Base-by-base conservation (phyloP, 2,888 invertebrate species). In the Balanococcus diminutus region DNA sequence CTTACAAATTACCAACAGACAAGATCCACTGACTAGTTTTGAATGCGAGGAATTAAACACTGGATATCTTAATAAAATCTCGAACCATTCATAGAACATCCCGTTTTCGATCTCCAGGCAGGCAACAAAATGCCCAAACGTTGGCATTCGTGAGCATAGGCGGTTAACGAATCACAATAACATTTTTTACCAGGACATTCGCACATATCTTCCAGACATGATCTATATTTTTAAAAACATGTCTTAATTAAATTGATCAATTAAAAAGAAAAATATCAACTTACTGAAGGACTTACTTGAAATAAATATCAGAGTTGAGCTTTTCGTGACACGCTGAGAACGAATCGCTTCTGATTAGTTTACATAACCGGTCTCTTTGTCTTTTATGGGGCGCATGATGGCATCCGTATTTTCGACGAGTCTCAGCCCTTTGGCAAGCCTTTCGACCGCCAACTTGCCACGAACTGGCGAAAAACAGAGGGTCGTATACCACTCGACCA, bases 381-480 rank as follows among this genome's bases (percentile, higher is more conserved):
- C 88, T 87, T 75, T 86, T 86, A 87, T 86, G 87, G 79, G 86
- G 88, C 88, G 81, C 81, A 46, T 87, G 51, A 88, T 92, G 91
- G 88, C 91, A 91, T 82, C 90, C 32, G n/a, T n/a, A 25, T 28
- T 84, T 87, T 32, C 82, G 87, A 75, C 67, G 83, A 86, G 31
- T 16, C 31, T 86, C 86, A 42, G 83, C 56, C 0, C 93, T 91
- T 1, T 93, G 92, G 89, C 96, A 95, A 3, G 94, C 93, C 86
- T 93, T 93, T 87, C 93, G 93, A 0, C 95, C 95, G 0, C 97
- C 97, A 0, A 96, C 95, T 84, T 96, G 93, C 98, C 98, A 98
- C 3, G 97, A 96, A 82, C 94, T 92, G 9, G 86, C 87, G 89
- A 98, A 97, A 85, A 92, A 92, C 82, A 91, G 91, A 0, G 92